phyloP scores from a whole-genome alignment of 2,113 vertebrate species.

The Halichoeres trimaculatus region DNA sequence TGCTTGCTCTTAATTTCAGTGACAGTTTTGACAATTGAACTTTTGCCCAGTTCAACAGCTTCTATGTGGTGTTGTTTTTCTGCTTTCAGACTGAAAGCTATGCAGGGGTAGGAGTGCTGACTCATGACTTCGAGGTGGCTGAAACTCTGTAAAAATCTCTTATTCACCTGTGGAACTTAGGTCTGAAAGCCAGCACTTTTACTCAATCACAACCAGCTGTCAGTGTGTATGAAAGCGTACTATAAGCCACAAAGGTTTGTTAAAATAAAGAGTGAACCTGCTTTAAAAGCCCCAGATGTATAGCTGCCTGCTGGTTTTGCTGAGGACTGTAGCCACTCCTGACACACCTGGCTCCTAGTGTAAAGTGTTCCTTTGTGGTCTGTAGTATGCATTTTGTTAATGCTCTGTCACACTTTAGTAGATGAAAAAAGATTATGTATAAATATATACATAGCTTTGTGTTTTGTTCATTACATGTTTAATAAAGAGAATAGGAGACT shows the following conservation, averaged over 20 bases:
- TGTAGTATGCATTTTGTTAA: not conserved
- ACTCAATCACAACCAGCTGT: conserved; percentile 65
- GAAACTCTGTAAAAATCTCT: conserved; percentile 16
- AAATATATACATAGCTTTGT: conserved; percentile 2
- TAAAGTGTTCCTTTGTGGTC: conserved; percentile 12
- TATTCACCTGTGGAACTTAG: conserved; percentile 51
- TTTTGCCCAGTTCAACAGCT: conserved; percentile 27
- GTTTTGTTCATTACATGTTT: not conserved
- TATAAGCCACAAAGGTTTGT: conserved; percentile 40
- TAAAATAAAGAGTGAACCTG: conserved; percentile 63
- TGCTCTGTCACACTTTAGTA: conserved; percentile 26
- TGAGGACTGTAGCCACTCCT: conserved; percentile 29
- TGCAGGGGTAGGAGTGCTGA: conserved; percentile 26
- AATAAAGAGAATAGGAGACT: not conserved
- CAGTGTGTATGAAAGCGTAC: conserved; percentile 52
- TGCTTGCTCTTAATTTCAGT: conserved; percentile 30
- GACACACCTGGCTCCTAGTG: conserved; percentile 49
- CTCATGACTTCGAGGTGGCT: conserved; percentile 47
- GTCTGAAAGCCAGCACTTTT: conserved; percentile 39
- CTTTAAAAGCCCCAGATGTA: conserved; percentile 55
- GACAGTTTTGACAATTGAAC: conserved; percentile 48
- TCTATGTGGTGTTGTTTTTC: conserved; percentile 27
- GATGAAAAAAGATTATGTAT: too few relatives aligned
- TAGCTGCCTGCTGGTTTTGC: conserved; percentile 33
- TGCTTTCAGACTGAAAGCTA: conserved; percentile 18